These are phyloP conservation scores for Bergia sp. DNA, from an alignment of 92 coral and sea anemone genomes.

Conservation along the genomic window DNA sequence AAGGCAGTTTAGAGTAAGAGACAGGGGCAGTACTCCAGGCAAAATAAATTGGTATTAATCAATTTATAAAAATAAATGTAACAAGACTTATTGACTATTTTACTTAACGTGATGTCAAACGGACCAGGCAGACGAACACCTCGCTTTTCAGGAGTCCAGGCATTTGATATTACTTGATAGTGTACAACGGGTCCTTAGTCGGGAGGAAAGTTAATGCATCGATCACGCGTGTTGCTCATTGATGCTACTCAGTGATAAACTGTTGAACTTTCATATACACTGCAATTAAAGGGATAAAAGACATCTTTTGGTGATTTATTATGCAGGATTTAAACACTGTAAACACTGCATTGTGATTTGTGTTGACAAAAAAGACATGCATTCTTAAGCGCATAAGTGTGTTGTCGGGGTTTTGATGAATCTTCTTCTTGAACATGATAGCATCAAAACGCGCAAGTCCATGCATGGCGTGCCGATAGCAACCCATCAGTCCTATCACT, in stretches of 20 bases:
- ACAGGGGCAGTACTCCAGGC: no score
- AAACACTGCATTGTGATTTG: neutral
- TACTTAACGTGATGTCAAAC: no score
- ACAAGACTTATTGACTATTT: no score
- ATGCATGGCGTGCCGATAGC: neutral
- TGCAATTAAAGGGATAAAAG: neutral
- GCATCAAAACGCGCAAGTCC: no score
- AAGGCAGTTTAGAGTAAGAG: no score
- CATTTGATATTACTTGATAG: no score
- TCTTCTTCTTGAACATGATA: no score
- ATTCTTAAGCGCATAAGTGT: neutral
- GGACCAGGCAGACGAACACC: no score
- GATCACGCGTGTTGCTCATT: neutral
- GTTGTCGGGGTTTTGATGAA: neutral
- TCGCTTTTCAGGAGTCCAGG: no score
- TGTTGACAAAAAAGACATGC: neutral
- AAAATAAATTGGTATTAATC: no score
- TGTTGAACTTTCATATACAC: neutral
- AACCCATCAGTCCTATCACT: neutral
- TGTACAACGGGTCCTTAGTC: neutral
- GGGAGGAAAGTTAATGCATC: neutral
- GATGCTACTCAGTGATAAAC: neutral
- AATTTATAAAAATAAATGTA: no score
- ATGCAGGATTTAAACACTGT: neutral
- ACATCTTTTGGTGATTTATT: neutral